Conservation (phyloP, 1,140 invertebrate genomes). For the Pachypeltis micranthus region DNA sequence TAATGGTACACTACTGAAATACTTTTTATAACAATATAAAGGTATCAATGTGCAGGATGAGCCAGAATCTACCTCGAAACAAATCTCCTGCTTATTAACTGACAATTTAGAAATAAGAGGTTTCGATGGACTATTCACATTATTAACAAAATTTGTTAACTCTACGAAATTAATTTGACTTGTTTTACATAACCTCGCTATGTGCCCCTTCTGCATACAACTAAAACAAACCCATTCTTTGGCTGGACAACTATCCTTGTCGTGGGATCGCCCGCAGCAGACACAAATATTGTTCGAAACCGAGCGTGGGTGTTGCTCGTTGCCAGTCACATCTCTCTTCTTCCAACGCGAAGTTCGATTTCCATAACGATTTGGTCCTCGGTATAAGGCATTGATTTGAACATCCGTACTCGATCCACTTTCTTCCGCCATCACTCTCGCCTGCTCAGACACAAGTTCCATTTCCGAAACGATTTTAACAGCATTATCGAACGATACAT, state of each 20-base stretch:
- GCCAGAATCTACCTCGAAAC: not conserved
- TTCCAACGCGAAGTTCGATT: too few relatives aligned
- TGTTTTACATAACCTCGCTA: not conserved
- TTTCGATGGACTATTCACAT: not conserved
- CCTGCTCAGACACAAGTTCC: too few relatives aligned
- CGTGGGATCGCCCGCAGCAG: not conserved
- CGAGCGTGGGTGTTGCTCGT: too few relatives aligned
- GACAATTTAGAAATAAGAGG: not conserved
- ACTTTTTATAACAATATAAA: not conserved
- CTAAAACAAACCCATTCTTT: not conserved
- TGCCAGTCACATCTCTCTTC: too few relatives aligned
- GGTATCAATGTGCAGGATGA: not conserved
- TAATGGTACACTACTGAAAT: not conserved
- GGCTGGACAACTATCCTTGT: not conserved
- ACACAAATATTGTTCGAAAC: too few relatives aligned
- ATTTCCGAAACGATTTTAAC: too few relatives aligned
- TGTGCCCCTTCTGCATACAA: not conserved
- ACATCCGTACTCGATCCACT: too few relatives aligned
- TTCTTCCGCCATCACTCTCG: too few relatives aligned
- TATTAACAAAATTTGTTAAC: not conserved
- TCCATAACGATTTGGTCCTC: too few relatives aligned
- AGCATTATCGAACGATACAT: too few relatives aligned
- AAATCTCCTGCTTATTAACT: not conserved
- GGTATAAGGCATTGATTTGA: too few relatives aligned
- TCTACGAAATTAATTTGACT: not conserved